Evolutionary conservation across 1,140 invertebrate species (phyloP), one percentile per base, ranked within the genome.

Genomic region (Calephelis virginiensis): DNA sequence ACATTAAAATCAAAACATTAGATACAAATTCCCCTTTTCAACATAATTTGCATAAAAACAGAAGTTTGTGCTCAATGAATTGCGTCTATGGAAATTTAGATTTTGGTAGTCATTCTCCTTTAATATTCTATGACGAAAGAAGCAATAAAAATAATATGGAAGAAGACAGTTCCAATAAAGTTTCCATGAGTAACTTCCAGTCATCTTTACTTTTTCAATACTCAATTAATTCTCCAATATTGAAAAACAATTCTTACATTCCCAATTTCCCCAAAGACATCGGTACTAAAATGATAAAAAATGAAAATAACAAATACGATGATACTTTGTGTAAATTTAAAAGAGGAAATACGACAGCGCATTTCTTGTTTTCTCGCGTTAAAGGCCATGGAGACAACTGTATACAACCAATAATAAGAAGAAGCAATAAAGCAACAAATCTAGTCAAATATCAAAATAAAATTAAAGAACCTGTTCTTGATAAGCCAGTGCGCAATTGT

Each of bases 401-500:
- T 11, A 49, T 60, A 47, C 60, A 76, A 17, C 74, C 76, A 1
- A 14, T 56, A 10, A 80, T 89, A 72, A 82, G 76, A 38, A 80
- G 67, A 64, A 87, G 83, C 59, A 83, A 70, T 46, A 90, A 90
- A 66, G 85, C 71, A 0, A 90, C 87, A 3, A 89, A 90, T 73
- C 61, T 90, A 46, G 75, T 86, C 0, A 90, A 86, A 70, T 88
- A 88, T 47, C 82, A 66, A 72, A 89, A 87, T 70, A 63, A 74
- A 8, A 40, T 64, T n/a, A 63, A 65, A 0, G 87, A 90, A 67
- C 85, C 86, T 6, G 64, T 73, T 9, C 74, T 89, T 7, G 74
- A 71, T 45, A 77, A 66, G 14, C 81, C 82, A 4, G 62, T 82
- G 0, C 82, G 75, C 28, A 83, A 74, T 63, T 80, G 72, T 43